Evolutionary conservation across 2,888 invertebrate species (phyloP), one percentile per base, ranked within the genome.

Genomic region (Chromoteleia sp.): DNA sequence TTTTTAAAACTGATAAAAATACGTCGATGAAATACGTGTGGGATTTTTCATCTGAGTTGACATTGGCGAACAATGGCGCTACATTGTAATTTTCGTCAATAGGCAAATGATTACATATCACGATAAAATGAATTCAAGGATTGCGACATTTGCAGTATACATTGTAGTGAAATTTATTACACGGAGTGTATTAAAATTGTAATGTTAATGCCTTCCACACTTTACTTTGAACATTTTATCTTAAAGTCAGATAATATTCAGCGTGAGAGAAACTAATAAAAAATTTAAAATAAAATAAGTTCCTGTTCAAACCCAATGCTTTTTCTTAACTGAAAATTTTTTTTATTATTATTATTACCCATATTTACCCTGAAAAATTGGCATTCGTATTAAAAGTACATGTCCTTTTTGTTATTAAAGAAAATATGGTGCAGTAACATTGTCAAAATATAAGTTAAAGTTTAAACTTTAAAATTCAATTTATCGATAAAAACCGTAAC

Each of bases 191-290:
- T 61, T 61, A 43, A 61, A 61, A 45, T 45, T 61, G 39, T 45
- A 61, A 61, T 61, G 43, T 30, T 45, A 61, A 61, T 61, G 25
- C n/a, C 17, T 15, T 43, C n/a, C 43, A 61, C 45, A 45, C 12
- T 43, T 43, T 30, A 30, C 15, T n/a, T 30, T 25, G 19, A 43
- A 17, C 8, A 17, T 7, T 43, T 61, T 61, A 61, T 61, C 59
- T 61, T 43, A 17, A 30, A 45, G 41, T 45, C 30, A 30, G 15
- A 45, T 33, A 63, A 63, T 48, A 39, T 29, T 45, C 29, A 45
- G 29, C 15, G 29, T 39, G 59, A 43, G 17, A 1, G 14, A 61
- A 61, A 29, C 17, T 15, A 61, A 56, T 56, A 56, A 56, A 56
- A 56, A 56, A 41, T 14, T 41, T 0, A 10, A 41, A 12, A 41